Percentiles rank a stretch among this genome's conserved stretches.
Conservation (phyloP, 1,140 invertebrate genomes). For the Neodiprion lecontei region DNA sequence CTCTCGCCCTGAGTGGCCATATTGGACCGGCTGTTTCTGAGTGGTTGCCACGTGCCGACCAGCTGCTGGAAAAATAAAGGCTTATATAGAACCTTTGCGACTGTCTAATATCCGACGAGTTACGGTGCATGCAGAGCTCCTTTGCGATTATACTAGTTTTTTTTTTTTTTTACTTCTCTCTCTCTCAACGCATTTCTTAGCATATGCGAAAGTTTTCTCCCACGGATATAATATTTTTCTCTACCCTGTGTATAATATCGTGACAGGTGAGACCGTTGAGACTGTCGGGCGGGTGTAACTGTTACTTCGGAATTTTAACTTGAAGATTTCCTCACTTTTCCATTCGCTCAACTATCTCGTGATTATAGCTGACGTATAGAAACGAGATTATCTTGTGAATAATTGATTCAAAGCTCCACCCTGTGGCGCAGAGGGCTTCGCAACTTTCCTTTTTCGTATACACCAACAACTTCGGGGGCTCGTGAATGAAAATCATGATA, state of each 20-base stretch:
- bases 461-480: not conserved
- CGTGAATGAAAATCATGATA: not conserved
- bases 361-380: conserved; percentile 25
- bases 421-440: not conserved
- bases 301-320: not conserved
- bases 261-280: too few species aligned
- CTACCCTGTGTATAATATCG: too few species aligned
- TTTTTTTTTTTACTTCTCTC: not conserved
- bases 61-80: conserved; percentile 6
- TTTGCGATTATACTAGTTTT: conserved; percentile 44
- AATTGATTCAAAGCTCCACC: not conserved
- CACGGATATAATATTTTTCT: too few species aligned
- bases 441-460: not conserved
- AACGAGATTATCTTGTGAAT: conserved; percentile 14
- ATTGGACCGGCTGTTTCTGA: conserved; percentile 20
- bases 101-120: conserved; percentile 39
- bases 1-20: not conserved
- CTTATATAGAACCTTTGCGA: conserved; percentile 20
- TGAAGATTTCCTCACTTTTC: conserved; percentile 3
- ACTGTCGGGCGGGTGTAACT: too few species aligned
- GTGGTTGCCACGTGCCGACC: conserved; percentile 27
- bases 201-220: too few species aligned
- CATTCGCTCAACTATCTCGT: conserved; percentile 18
- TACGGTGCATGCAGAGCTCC: conserved; percentile 33
- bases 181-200: not conserved